Percentiles rank a stretch among this genome's conserved stretches.
phyloP scores from a whole-genome alignment of 2,113 vertebrate species.

The Sclerurus mexicanus region DNA sequence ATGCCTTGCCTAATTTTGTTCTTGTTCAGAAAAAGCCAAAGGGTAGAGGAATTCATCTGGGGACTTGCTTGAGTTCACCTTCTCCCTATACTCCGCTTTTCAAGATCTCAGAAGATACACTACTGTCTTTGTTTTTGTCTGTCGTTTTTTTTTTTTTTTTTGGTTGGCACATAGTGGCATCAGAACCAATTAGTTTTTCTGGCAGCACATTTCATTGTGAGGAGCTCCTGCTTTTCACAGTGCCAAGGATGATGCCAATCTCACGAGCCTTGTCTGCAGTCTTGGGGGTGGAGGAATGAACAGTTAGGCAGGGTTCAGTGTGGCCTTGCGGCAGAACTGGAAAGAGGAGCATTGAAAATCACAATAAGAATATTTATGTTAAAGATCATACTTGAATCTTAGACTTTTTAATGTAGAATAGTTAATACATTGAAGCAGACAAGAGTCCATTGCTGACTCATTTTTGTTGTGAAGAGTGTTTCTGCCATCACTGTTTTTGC shows the following conservation, averaged over 20 bases:
- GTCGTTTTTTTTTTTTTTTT: neutral
- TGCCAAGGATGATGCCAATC: neutral
- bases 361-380: neutral
- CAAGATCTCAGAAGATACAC: neutral
- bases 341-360: neutral
- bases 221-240: neutral
- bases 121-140: neutral
- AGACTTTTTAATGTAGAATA: neutral
- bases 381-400: neutral
- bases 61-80: neutral
- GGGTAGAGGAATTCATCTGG: neutral
- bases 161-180: rapidly evolving
- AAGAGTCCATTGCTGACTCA: neutral
- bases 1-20: neutral
- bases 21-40: neutral
- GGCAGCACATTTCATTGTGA: neutral
- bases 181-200: neutral
- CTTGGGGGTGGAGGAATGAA: neutral
- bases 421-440: neutral
- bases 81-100: neutral
- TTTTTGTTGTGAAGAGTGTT: neutral
- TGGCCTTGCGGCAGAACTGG: neutral
- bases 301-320: rapidly evolving
- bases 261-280: neutral
- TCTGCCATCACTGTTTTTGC: neutral